Base-by-base conservation (phyloP, 92 coral and sea anemone genomes). In the Phenganax subtilis region DNA sequence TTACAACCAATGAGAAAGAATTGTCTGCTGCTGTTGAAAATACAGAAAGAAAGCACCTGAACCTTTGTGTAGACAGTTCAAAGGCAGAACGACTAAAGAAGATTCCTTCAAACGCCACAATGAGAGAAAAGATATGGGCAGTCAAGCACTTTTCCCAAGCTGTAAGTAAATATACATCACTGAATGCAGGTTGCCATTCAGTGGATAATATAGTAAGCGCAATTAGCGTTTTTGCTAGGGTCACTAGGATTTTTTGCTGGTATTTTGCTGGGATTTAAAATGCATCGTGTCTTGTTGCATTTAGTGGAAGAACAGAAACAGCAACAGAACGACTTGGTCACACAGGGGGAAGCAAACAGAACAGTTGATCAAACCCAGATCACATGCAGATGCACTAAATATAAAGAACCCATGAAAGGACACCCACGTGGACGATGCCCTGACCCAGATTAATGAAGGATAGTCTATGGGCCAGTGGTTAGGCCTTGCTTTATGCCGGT, bases 121-220 rank as follows among this genome's bases (percentile, higher is more conserved):
- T 9, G 71, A 77, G 20, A 77, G 82, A 53, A 77, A 77, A 77
- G 71, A 71, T 56, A 15, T 77, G 31, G 52, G 15, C 30, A 69
- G 82, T 17, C 52, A 57, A 8, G 82, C 82, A 63, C 66, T 77
- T 9, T 77, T 65, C 47, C 71, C 72, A 9, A 66, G 51, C 72
- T 66, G 72, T 66, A 15, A 27, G 72, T 66, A 1, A 9, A 66
- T 12, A 1, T 25, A 7, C 0, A 27, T 5, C 10, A 66, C 10
- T 51, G 27, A 15, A 66, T 4, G 47, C 47, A 2, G 5, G 47
- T 37, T 37, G 2, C 47, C 47, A 37, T 37, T 17, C 1, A 66
- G 72, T 12, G 1, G 15, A 29, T 1, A 16, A 7, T 66, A 9
- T 66, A 5, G 25, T 20, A 20, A 2, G 5, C 9, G 31, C 8